Evolutionary conservation across 2,888 invertebrate species (phyloP), one percentile per base, ranked within the genome.

Genomic region (Tridacna gigas): DNA sequence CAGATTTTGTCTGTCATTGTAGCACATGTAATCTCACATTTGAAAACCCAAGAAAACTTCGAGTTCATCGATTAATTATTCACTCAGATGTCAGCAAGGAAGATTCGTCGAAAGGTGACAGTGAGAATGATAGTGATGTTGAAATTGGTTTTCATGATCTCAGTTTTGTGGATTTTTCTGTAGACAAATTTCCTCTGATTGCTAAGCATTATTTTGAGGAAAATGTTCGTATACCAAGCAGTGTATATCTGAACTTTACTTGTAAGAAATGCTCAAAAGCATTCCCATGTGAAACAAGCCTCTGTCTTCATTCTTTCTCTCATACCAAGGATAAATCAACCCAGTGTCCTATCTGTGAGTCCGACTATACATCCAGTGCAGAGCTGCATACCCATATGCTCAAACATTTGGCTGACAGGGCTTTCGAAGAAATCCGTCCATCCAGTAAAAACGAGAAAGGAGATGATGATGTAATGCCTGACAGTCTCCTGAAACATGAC

Each of bases 91-190:
- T 65, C 48, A 78, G 51, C 9, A 79, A 77, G 61, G 74, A 74
- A 65, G 76, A 69, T 61, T 26, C 63, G 26, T 63, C 48, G 56
- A 71, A 45, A 45, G 75, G 63, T 60, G 22, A 26, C 7, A 79
- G 79, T 13, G 77, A 85, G 18, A 75, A 69, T 15, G 80, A 80
- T 0, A n/a, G 48, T 26, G 71, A 71, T 7, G 60, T 77, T 13
- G 80, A 88, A 67, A 80, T 91, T 25, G 94, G 94, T 22, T 94
- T 94, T 86, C 84, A 92, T 89, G 97, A 97, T 94, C 95, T 94
- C 78, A 96, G 96, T 2, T 97, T 97, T 93, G 96, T 97, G n/a
- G 97, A 97, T 92, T 98, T 97, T 93, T 97, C 97, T 0, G 96
- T 96, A 82, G 96, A 96, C 89, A 97, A 97, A 93, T 97, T 97